Percentiles rank a stretch among this genome's conserved stretches.
These are phyloP conservation scores for Rhopalosiphum nymphaeae DNA, from an alignment of 2,888 invertebrate species.

Conservation along the genomic window DNA sequence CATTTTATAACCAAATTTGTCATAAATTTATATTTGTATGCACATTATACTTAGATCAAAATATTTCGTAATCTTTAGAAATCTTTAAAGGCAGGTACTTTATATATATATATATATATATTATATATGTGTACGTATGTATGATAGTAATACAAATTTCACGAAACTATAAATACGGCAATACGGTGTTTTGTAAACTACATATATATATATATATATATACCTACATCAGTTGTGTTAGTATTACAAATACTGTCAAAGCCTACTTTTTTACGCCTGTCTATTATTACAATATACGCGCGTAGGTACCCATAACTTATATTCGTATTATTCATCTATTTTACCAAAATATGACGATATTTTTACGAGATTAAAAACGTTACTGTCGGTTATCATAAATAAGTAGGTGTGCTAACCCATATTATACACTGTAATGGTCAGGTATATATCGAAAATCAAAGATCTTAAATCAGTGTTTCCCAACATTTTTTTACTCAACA, in stretches of 20 bases:
- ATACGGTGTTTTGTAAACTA: slow-evolving; percentile 35
- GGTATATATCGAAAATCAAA: background rate
- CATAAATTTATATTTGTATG: background rate
- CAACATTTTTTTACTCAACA: too few relatives aligned
- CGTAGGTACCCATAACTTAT: slow-evolving; percentile 18
- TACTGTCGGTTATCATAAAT: background rate
- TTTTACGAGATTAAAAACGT: background rate
- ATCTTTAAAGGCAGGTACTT: background rate
- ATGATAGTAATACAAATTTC: slow-evolving; percentile 1
- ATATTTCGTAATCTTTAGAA: slow-evolving; percentile 32
- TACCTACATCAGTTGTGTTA: background rate
- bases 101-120: too few relatives aligned
- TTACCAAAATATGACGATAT: background rate
- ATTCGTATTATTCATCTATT: background rate
- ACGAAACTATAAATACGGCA: slow-evolving; percentile 6
- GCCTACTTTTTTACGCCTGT: slow-evolving; percentile 34
- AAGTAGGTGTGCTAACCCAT: background rate
- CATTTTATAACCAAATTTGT: background rate
- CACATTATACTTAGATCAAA: background rate
- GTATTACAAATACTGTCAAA: background rate
- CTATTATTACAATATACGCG: background rate
- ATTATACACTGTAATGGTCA: background rate
- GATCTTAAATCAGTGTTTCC: too few relatives aligned
- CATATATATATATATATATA: background rate
- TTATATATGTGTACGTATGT: background rate